A percentile compares a stretch with the other conserved stretches of the same genome.
Evolutionary conservation across 2,797 vertebrate species (phyloP).

Genomic region (Phrynocephalus guinanensis): DNA sequence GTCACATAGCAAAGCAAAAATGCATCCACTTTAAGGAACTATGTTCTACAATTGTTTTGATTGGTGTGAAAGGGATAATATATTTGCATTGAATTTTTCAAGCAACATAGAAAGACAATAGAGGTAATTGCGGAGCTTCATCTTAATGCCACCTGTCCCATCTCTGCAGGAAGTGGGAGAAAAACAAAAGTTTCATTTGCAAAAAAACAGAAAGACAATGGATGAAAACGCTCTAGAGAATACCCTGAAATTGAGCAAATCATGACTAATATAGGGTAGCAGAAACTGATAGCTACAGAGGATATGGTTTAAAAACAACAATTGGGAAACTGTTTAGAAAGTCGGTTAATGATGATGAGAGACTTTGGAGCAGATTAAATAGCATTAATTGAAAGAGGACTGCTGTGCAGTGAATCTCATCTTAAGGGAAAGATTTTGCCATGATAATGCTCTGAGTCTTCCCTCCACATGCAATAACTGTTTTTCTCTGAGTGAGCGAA

Average conservation of each 20-base stretch:
- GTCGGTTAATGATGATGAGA: neutral
- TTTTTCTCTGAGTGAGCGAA: too few relatives aligned
- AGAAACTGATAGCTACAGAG: slow-evolving; percentile 12
- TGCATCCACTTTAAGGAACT: neutral
- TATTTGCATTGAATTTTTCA: neutral
- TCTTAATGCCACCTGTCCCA: slow-evolving; percentile 15
- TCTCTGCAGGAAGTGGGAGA: slow-evolving; percentile 6
- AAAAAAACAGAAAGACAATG: slow-evolving; percentile 48
- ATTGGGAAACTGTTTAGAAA: slow-evolving; percentile 20
- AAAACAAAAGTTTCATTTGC: neutral
- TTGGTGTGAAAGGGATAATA: too few relatives aligned
- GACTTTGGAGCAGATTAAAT: neutral
- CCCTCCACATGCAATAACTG: neutral
- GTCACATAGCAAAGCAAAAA: neutral
- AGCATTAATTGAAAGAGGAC: neutral
- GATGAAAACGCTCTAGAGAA: slow-evolving; percentile 54
- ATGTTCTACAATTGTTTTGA: too few relatives aligned
- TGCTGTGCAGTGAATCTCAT: neutral
- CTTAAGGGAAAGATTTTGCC: neutral
- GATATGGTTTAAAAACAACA: neutral
- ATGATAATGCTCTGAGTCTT: neutral
- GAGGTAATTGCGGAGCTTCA: neutral
- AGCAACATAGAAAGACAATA: neutral
- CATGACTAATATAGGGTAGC: slow-evolving; percentile 22
- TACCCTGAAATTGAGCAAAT: slow-evolving; percentile 39